A percentile compares a stretch with the other conserved stretches of the same genome.
Evolutionary conservation across 1,140 invertebrate species (phyloP).

Genomic region (Drosophila nigromelanica): DNA sequence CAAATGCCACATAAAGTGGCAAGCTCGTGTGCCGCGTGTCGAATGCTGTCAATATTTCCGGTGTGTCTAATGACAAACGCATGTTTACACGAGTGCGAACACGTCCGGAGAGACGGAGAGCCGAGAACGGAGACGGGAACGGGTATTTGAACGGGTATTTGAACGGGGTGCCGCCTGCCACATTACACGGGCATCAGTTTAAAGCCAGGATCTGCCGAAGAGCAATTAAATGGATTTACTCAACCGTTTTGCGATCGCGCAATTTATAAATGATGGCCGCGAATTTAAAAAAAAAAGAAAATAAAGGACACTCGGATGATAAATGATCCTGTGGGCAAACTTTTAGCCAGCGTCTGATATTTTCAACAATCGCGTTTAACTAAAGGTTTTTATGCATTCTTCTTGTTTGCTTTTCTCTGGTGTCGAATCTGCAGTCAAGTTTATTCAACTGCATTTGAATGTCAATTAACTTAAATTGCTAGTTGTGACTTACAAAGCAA

Average conservation of each 20-base stretch:
- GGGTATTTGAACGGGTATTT: background rate
- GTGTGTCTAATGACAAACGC: conserved; percentile 82
- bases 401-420: too few relatives aligned
- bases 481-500: conserved; percentile 72
- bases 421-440: conserved; percentile 16
- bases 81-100: conserved; percentile 82
- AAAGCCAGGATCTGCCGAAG: conserved; percentile 34
- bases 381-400: conserved; percentile 9
- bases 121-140: too few relatives aligned
- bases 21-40: conserved; percentile 69
- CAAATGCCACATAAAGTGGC: conserved; percentile 74
- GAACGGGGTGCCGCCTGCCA: conserved; percentile 43
- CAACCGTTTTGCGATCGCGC: conserved; percentile 66
- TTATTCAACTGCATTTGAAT: conserved; percentile 81
- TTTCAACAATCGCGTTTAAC: conserved; percentile 6
- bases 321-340: conserved; percentile 49
- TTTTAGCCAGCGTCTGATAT: background rate
- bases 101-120: conserved; percentile 54
- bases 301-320: conserved; percentile 39
- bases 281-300: conserved; percentile 17
- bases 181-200: conserved; percentile 71
- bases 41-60: conserved; percentile 78
- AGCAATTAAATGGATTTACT: conserved; percentile 81
- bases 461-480: conserved; percentile 78
- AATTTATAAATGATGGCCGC: conserved; percentile 80